Percentiles rank a stretch among this genome's conserved stretches.
Conservation (phyloP, 1,140 invertebrate genomes). For the Mesaphorura yosii region DNA sequence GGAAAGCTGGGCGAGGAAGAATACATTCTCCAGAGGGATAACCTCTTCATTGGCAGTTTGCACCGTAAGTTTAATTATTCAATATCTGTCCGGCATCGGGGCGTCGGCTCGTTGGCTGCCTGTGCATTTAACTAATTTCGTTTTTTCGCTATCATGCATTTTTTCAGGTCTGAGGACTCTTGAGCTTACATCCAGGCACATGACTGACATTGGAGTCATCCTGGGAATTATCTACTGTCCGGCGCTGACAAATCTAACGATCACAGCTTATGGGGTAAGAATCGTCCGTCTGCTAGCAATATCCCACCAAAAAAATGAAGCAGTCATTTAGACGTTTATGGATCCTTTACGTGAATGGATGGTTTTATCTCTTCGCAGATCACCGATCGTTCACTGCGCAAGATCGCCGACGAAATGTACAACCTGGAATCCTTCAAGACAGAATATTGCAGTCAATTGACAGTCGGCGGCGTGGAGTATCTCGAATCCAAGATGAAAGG, state of each 20-base stretch:
- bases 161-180: not conserved
- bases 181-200: not conserved
- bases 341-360: not conserved
- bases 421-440: constrained; percentile 7
- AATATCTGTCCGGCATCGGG: no score
- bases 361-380: not conserved
- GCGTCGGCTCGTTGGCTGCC: no score
- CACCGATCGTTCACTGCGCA: not conserved
- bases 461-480: constrained; percentile 1
- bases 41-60: not conserved
- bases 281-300: not conserved
- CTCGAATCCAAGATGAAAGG: not conserved
- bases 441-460: constrained; percentile 4
- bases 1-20: not conserved
- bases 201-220: not conserved
- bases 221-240: not conserved
- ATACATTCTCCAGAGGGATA: not conserved
- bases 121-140: not conserved
- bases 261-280: constrained; percentile 5
- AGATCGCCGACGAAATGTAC: not conserved
- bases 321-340: no score
- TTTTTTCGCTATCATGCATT: not conserved
- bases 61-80: no score
- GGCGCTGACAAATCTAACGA: not conserved
- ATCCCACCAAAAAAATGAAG: not conserved